Percentiles rank a stretch among this genome's conserved stretches.
phyloP scores from a whole-genome alignment of 2,797 vertebrate genomes.

The Enteromius mattozi region DNA sequence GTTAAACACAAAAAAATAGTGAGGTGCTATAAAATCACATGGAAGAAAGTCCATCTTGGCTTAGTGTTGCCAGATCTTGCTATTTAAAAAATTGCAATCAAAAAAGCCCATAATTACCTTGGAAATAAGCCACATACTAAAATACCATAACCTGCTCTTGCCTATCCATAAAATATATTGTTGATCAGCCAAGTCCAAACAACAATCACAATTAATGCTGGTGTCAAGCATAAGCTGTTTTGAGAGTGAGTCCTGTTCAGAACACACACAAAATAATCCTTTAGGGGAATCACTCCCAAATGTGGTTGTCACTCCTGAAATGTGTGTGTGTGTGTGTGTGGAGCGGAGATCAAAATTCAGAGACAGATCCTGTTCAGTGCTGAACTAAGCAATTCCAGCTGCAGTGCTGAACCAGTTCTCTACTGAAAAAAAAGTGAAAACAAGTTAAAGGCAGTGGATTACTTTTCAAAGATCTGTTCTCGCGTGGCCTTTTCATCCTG shows the following conservation, averaged over 20 bases:
- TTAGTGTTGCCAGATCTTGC: background rate
- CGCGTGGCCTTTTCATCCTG: background rate
- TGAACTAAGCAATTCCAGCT: no score
- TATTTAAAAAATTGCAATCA: background rate
- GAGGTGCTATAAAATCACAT: background rate
- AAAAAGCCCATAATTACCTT: background rate
- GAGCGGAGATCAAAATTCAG: no score
- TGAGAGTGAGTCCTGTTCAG: background rate
- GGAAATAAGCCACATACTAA: no score
- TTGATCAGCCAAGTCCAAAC: no score
- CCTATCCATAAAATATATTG: no score
- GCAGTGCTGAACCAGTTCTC: no score
- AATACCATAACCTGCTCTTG: no score
- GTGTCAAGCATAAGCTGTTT: background rate
- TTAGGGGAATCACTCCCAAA: background rate
- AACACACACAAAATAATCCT: background rate
- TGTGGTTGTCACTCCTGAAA: background rate
- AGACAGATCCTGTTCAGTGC: no score
- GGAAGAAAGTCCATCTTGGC: background rate
- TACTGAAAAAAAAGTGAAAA: no score
- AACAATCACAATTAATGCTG: background rate
- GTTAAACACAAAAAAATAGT: background rate
- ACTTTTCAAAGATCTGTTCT: conserved; percentile 28
- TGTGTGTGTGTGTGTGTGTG: background rate
- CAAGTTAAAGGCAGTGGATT: conserved; percentile 17